Evolutionary conservation across 2,888 invertebrate species (phyloP), one percentile per base, ranked within the genome.

Genomic region (Habrosyne pyritoides): DNA sequence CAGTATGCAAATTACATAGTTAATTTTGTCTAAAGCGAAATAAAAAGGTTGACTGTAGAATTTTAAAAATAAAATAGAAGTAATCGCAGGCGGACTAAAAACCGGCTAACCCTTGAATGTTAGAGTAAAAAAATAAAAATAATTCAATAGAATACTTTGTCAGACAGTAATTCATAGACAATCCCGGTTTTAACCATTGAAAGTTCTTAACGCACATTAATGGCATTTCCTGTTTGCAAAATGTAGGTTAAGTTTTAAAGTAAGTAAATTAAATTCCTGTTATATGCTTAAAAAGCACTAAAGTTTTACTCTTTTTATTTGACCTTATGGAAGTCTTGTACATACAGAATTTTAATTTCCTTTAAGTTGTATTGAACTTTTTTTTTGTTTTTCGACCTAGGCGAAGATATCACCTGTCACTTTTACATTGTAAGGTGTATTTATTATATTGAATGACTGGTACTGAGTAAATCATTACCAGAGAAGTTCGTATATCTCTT

Each of bases 211-310:
- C 42, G 42, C 42, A 42, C 42, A 42, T 42, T 14, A 36, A 42
- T 42, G 18, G 18, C 42, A 42, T 42, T 42, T 42, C 42, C 18
- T 2, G 42, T 18, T 18, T 18, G 18, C 18, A 42, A 42, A 48
- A 48, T 2, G 12, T 26, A 48, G 22, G 14, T 24, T 48, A 14
- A 49, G 14, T n/a, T 49, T n/a, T 10, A 7, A 24, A 5, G 6
- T 49, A 26, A 14, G 12, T 49, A 21, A 3, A 46, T 47, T 12
- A 24, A n/a, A 24, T 18, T 18, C 14, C 8, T 49, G 24, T 49
- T 49, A 49, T 48, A 48, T 22, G 48, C 48, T 49, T 49, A 14
- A 8, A 49, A 49, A 49, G 48, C 48, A 49, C 48, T 49, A 49
- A 14, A 18, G 14, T 42, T 18, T 1, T 14, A 14, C 12, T 33